Conservation (phyloP, 2,888 invertebrate genomes). For the Melipona bicolor region DNA sequence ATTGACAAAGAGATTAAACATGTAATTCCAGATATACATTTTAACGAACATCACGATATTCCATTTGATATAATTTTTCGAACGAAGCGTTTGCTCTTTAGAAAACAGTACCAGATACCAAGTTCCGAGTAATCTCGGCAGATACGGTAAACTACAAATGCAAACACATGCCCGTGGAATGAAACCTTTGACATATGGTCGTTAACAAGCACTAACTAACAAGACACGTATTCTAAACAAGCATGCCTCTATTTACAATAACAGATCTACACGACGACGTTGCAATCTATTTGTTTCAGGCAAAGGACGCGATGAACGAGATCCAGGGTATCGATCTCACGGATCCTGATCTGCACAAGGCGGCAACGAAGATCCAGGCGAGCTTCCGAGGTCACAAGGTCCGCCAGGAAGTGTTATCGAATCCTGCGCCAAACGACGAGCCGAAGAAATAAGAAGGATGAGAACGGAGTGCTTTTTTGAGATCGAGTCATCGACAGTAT, state of each 20-base stretch:
- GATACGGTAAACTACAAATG: too few species aligned
- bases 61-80: neutral
- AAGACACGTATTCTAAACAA: neutral
- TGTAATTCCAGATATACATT: neutral
- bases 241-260: neutral
- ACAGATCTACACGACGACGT: slow-evolving; percentile 24
- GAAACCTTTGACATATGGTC: neutral
- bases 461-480: slow-evolving; percentile 27
- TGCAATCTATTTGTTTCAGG: slow-evolving; percentile 74
- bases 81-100: neutral
- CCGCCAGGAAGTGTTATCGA: slow-evolving; percentile 88
- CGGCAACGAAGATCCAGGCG: slow-evolving; percentile 96
- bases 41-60: neutral
- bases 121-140: too few species aligned
- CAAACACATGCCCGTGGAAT: neutral
- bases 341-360: slow-evolving; percentile 94
- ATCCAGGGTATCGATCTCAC: slow-evolving; percentile 92
- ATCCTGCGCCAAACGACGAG: slow-evolving; percentile 44
- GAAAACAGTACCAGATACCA: neutral
- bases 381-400: slow-evolving; percentile 96
- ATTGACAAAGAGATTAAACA: neutral
- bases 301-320: slow-evolving; percentile 86
- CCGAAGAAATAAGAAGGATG: slow-evolving; percentile 69
- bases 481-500: slow-evolving; percentile 47
- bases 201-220: neutral